These are phyloP conservation scores for Scarus forsteni DNA, from an alignment of 2,797 vertebrate species.

Conservation along the genomic window DNA sequence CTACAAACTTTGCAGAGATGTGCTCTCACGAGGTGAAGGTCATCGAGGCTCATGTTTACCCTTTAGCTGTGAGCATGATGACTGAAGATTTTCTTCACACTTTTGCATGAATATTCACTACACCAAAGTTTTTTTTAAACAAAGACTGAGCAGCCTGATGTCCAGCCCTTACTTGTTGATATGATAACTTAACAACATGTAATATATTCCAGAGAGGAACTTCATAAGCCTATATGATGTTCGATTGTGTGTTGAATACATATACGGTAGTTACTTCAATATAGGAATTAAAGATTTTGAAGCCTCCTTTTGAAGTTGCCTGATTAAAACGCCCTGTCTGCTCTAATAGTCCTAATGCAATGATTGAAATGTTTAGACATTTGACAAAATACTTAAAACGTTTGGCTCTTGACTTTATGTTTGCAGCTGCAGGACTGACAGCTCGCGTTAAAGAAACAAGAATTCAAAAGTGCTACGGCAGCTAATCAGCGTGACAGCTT, in stretches of 20 bases:
- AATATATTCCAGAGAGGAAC: too few species aligned
- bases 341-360: background rate
- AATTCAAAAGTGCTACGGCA: constrained; percentile 1
- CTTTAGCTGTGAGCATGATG: too few species aligned
- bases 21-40: too few species aligned
- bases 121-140: too few species aligned
- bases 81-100: too few species aligned
- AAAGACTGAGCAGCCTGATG: too few species aligned
- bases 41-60: too few species aligned
- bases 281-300: background rate
- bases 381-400: background rate
- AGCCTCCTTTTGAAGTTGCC: background rate
- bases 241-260: background rate
- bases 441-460: background rate
- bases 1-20: too few species aligned
- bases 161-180: too few species aligned
- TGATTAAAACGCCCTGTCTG: background rate
- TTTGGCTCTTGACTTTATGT: constrained; percentile 3
- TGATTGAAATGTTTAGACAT: constrained; percentile 2
- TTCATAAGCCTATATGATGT: background rate
- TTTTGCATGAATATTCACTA: too few species aligned
- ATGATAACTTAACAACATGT: too few species aligned
- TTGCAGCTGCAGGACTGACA: background rate
- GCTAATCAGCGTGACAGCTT: constrained; percentile 29
- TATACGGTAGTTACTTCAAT: too few species aligned